Conservation (phyloP, 2,888 invertebrate genomes). For the Eumacrocentrus americanus region DNA sequence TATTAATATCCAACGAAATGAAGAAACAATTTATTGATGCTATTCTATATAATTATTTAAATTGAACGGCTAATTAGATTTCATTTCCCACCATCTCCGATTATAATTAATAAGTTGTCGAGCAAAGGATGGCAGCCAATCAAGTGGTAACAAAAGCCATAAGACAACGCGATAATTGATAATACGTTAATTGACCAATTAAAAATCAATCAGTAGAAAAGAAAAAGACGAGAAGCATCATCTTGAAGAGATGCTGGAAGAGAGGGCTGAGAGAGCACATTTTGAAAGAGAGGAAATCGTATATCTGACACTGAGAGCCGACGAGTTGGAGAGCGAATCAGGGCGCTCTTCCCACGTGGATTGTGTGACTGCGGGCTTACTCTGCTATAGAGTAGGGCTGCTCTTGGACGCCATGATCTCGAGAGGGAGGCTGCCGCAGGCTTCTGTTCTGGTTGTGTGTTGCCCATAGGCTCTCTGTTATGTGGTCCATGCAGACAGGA, state of each 20-base stretch:
- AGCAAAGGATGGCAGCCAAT: too few species aligned
- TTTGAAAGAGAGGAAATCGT: slow-evolving; percentile 29
- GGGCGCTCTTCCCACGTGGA: slow-evolving; percentile 58
- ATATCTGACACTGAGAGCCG: slow-evolving; percentile 28
- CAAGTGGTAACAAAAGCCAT: too few species aligned
- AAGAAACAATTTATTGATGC: too few species aligned
- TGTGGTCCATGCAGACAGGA: slow-evolving; percentile 27
- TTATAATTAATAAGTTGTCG: too few species aligned
- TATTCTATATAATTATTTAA: too few species aligned
- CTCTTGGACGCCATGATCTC: slow-evolving; percentile 5
- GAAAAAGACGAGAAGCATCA: too few species aligned
- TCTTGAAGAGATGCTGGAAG: too few species aligned
- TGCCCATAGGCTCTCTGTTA: slow-evolving; percentile 18
- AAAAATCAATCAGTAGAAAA: slow-evolving; percentile 4
- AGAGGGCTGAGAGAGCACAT: slow-evolving; percentile 1
- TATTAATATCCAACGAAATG: too few species aligned
- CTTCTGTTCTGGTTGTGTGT: slow-evolving; percentile 4
- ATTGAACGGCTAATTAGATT: too few species aligned
- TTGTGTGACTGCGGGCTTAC: slow-evolving; percentile 59
- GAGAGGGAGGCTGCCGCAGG: slow-evolving; percentile 22
- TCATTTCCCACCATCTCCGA: too few species aligned
- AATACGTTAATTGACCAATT: not conserved
- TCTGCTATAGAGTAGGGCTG: slow-evolving; percentile 28
- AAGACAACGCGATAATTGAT: not conserved
- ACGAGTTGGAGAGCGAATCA: slow-evolving; percentile 32